These are phyloP conservation scores for Pristionchus entomophagus DNA, from an alignment of 2,888 invertebrate species.

Conservation along the genomic window DNA sequence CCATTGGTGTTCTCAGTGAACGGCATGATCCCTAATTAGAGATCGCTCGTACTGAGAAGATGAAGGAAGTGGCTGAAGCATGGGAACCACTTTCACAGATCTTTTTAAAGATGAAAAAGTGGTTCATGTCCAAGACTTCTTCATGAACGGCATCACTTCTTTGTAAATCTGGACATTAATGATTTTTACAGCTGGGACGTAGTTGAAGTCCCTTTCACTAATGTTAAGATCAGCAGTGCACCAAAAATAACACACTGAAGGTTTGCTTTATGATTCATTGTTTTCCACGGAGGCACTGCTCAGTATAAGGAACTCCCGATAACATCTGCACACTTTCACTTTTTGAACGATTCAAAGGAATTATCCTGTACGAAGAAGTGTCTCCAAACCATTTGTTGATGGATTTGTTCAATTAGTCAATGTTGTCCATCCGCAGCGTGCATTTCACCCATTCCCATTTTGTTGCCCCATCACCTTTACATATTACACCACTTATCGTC, in stretches of 20 bases:
- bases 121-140: not conserved
- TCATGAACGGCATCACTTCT: no score
- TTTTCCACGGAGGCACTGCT: not conserved
- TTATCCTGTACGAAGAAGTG: no score
- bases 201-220: no score
- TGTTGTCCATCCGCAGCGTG: no score
- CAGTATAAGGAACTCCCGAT: not conserved
- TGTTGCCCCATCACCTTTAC: not conserved
- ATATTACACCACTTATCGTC: not conserved
- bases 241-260: no score
- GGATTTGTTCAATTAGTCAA: no score
- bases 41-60: not conserved
- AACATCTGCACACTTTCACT: conserved; percentile 9
- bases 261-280: conserved; percentile 16
- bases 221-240: no score
- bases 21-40: not conserved
- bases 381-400: no score
- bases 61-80: not conserved
- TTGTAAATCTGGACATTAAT: no score
- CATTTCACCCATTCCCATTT: no score
- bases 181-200: no score
- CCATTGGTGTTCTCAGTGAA: no score
- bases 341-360: not conserved
- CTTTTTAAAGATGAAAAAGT: conserved; percentile 1
- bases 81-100: not conserved